Percentiles rank a stretch among this genome's conserved stretches.
Conservation (phyloP, 2,113 vertebrate genomes). For the Raja brachyura region DNA sequence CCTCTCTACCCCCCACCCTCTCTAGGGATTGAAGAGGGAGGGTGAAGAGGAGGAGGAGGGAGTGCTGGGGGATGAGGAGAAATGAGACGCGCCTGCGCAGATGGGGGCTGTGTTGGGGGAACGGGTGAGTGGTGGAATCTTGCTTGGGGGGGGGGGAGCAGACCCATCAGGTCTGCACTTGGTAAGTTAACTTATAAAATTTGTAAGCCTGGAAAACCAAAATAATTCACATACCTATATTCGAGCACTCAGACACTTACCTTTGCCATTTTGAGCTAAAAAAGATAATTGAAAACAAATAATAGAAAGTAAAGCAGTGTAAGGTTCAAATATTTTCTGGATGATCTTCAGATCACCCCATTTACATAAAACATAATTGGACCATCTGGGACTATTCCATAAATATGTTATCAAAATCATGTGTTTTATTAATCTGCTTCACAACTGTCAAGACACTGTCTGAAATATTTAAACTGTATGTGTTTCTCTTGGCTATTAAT, state of each 20-base stretch:
- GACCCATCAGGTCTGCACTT: too few relatives aligned
- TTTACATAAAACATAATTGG: neutral
- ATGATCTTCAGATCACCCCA: too few relatives aligned
- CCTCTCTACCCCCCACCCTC: too few relatives aligned
- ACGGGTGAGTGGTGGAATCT: too few relatives aligned
- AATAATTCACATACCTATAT: neutral
- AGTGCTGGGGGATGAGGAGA: too few relatives aligned
- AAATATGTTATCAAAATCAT: neutral
- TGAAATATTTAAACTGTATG: neutral
- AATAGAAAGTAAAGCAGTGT: neutral
- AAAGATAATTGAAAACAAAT: constrained; percentile 7
- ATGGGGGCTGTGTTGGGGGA: too few relatives aligned
- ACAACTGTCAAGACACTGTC: neutral
- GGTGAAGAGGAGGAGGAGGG: too few relatives aligned
- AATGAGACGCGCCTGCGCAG: too few relatives aligned
- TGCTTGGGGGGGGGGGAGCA: too few relatives aligned
- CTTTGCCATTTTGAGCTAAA: neutral
- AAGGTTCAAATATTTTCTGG: constrained; percentile 10
- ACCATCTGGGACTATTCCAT: neutral
- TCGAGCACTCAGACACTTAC: neutral
- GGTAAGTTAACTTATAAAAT: neutral
- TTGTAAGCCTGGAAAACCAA: neutral
- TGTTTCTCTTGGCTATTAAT: neutral
- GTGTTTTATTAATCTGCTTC: neutral
- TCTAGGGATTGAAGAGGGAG: too few relatives aligned